Conservation (phyloP, 2,113 vertebrate species). For the Mus musculus region DNA sequence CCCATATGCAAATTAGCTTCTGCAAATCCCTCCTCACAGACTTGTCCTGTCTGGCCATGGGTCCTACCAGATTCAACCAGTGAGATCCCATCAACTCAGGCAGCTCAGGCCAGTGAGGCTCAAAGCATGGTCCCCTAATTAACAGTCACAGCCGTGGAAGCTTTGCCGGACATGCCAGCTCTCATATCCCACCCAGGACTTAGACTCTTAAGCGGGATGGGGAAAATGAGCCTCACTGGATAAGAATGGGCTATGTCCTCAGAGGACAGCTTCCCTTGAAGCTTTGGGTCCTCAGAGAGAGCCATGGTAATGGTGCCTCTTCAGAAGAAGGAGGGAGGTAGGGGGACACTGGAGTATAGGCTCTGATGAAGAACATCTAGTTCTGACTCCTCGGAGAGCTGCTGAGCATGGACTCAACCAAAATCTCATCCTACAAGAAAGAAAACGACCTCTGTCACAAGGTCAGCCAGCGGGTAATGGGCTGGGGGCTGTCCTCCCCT, state of each 20-base stretch:
- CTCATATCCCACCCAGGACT: background rate
- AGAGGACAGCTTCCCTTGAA: fast-evolving
- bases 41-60: fast-evolving
- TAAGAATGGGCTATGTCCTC: no score
- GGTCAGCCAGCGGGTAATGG: no score
- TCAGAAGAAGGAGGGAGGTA: background rate
- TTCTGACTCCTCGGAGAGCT: background rate
- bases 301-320: background rate
- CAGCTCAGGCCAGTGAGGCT: fast-evolving
- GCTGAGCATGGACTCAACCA: background rate
- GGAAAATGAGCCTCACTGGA: background rate
- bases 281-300: background rate
- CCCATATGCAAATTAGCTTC: background rate
- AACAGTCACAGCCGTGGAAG: background rate
- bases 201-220: background rate
- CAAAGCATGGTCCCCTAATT: fast-evolving
- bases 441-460: background rate
- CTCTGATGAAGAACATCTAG: background rate
- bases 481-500: background rate
- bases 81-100: background rate
- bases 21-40: no score
- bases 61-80: fast-evolving
- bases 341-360: fast-evolving
- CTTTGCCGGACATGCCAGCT: fast-evolving
- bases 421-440: background rate